Evolutionary conservation across 2,113 vertebrate species (phyloP).

Genomic region (Eonycteris spelaea): DNA sequence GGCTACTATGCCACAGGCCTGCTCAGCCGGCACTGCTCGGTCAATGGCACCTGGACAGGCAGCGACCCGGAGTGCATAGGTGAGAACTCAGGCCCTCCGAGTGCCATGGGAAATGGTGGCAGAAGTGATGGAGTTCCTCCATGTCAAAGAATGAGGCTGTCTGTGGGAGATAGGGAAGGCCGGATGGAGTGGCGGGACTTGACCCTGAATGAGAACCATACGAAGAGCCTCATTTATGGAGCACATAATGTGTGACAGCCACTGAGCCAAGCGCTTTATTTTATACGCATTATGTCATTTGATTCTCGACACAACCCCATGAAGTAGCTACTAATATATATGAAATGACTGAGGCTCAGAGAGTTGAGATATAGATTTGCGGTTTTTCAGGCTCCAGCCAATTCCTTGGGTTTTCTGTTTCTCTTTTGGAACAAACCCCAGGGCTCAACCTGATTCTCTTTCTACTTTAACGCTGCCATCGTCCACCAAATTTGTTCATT

Average conservation of each 20-base stretch:
- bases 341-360: neutral
- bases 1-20: slow-evolving; percentile 94
- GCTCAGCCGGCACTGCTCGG: slow-evolving; percentile 94
- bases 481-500: neutral
- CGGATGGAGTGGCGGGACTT: neutral
- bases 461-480: neutral
- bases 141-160: neutral
- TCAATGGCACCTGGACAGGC: slow-evolving; percentile 97
- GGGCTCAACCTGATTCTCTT: neutral
- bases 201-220: neutral
- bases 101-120: neutral
- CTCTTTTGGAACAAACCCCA: neutral
- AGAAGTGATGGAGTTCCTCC: neutral
- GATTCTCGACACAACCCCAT: neutral
- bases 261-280: neutral
- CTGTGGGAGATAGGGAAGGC: neutral
- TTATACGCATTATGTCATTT: neutral
- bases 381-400: neutral
- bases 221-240: neutral
- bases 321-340: neutral
- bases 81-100: slow-evolving; percentile 61
- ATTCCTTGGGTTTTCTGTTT: neutral
- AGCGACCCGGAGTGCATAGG: slow-evolving; percentile 93
- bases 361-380: neutral
- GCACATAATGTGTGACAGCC: neutral